These are phyloP conservation scores for Periplaneta americana DNA, from an alignment of 1,140 invertebrate species.

Conservation along the genomic window DNA sequence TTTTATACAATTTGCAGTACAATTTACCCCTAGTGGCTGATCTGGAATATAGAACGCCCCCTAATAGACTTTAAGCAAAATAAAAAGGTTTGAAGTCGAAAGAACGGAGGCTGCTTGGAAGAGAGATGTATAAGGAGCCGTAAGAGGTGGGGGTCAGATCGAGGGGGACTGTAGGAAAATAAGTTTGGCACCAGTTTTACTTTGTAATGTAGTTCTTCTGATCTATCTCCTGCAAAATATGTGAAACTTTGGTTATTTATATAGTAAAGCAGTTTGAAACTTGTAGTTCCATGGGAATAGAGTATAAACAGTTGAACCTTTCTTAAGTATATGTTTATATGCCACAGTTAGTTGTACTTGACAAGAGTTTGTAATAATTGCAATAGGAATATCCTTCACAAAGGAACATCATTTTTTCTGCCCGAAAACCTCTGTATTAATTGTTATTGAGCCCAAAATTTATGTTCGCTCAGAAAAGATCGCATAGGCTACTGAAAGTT, in stretches of 20 bases:
- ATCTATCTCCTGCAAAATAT: not conserved
- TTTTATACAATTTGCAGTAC: slow-evolving; percentile 20
- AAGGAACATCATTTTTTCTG: too few species aligned
- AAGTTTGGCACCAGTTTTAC: not conserved
- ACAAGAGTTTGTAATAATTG: too few species aligned
- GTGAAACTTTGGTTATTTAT: not conserved
- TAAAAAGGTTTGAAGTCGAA: not conserved
- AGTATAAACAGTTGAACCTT: too few species aligned
- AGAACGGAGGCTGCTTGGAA: not conserved
- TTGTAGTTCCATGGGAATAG: too few species aligned
- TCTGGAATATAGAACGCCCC: slow-evolving; percentile 16
- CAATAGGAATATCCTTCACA: too few species aligned
- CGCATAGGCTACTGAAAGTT: too few species aligned
- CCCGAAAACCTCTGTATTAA: too few species aligned
- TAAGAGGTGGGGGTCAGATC: not conserved
- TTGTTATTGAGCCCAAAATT: too few species aligned
- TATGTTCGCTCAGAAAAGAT: too few species aligned
- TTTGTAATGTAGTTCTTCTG: not conserved
- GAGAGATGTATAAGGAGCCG: not conserved
- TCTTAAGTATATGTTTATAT: too few species aligned
- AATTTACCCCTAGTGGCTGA: slow-evolving; percentile 17
- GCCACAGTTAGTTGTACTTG: too few species aligned
- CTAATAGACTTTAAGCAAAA: slow-evolving; percentile 7
- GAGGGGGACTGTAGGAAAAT: not conserved
- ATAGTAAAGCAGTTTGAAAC: too few species aligned